These are phyloP conservation scores for Thysanoteuthis rhombus DNA, from an alignment of 2,888 invertebrate genomes.

Conservation along the genomic window DNA sequence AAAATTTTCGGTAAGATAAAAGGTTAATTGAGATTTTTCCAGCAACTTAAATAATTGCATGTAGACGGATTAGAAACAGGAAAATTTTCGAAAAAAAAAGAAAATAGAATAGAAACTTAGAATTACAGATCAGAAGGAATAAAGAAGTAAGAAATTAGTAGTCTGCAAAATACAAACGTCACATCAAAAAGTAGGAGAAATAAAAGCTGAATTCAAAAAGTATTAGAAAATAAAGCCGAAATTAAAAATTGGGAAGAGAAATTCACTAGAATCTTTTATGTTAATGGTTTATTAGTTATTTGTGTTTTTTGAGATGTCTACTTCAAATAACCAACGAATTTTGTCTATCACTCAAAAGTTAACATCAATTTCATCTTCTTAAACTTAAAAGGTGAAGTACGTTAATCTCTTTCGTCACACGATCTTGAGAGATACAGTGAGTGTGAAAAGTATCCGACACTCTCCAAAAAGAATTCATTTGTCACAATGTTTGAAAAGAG, in stretches of 20 bases:
- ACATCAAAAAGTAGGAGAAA: background rate
- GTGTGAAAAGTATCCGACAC: too few species aligned
- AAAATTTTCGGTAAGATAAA: background rate
- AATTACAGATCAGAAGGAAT: background rate
- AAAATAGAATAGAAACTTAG: background rate
- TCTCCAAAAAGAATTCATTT: too few species aligned
- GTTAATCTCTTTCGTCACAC: background rate
- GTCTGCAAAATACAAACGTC: background rate
- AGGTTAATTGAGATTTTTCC: background rate
- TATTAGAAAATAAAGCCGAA: background rate
- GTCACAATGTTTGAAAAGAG: too few species aligned
- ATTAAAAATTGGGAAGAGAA: background rate
- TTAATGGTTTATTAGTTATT: background rate
- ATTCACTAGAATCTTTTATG: background rate
- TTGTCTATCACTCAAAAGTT: background rate
- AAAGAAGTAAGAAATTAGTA: background rate
- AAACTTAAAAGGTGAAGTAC: background rate
- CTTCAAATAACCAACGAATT: background rate
- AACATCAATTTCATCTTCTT: background rate
- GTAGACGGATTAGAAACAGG: background rate
- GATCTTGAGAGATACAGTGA: background rate
- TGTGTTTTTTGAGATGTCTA: background rate
- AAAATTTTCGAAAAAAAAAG: background rate
- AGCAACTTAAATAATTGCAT: slow-evolving; percentile 12
- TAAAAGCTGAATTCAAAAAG: background rate